A percentile compares a stretch with the other conserved stretches of the same genome.
Evolutionary conservation across 2,888 invertebrate genomes (phyloP).

Genomic region (Mythimna albipuncta): DNA sequence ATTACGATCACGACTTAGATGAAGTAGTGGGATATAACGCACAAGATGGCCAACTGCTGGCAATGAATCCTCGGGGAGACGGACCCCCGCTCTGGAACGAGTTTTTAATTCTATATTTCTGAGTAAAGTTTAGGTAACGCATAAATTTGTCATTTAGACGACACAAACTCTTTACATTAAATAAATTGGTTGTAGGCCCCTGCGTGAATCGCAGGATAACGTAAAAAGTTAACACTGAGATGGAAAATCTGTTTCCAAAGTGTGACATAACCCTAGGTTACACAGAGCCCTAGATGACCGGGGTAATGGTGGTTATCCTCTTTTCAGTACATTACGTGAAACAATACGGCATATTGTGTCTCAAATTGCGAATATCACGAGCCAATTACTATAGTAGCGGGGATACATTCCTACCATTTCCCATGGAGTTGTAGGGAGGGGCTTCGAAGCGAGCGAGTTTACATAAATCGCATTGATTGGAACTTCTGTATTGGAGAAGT

Average conservation of each 20-base stretch:
- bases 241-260: conserved; percentile 32
- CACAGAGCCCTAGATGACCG: conserved; percentile 25
- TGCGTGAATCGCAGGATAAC: conserved; percentile 29
- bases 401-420: conserved; percentile 73
- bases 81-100: conserved; percentile 14
- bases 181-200: conserved; percentile 28
- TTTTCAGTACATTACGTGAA: conserved; percentile 59
- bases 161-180: conserved; percentile 51
- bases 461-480: background rate
- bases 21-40: conserved; percentile 33
- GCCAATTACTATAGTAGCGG: conserved; percentile 75
- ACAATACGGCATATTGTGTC: conserved; percentile 60
- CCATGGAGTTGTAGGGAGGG: conserved; percentile 69
- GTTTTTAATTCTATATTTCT: conserved; percentile 35
- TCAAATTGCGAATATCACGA: conserved; percentile 72
- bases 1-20: conserved; percentile 38
- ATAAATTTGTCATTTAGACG: conserved; percentile 48
- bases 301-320: conserved; percentile 37
- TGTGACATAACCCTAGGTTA: conserved; percentile 8
- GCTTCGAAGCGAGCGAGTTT: conserved; percentile 47
- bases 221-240: conserved; percentile 29
- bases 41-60: conserved; percentile 29
- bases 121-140: conserved; percentile 37
- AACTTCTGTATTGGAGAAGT: too few relatives aligned
- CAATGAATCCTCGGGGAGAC: conserved; percentile 43